Base-by-base conservation (phyloP, 2,113 vertebrate species). In the Myiozetetes cayanensis region DNA sequence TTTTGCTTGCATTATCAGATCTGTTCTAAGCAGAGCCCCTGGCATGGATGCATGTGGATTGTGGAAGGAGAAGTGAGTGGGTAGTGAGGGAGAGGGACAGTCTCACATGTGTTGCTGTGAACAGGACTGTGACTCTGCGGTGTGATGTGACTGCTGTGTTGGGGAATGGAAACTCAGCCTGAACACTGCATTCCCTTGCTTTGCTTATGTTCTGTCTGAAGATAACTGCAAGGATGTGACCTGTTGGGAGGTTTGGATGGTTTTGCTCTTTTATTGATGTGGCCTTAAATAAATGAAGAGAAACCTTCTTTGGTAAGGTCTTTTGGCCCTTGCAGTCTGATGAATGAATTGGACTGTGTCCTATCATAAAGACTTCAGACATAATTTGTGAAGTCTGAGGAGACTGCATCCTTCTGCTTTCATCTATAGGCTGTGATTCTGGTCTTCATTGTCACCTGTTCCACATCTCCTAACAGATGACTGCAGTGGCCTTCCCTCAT, bases 1-100 rank as follows among this genome's bases (percentile, higher is more conserved):
- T 94, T 89, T 46, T 87, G 80, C 49, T 96, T 88, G 46, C 78
- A 94, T 94, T 92, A 87, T 62, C 90, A 83, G 21, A 77, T 72
- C 61, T 77, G 41, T 10, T 35, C 5, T 65, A 97, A 90, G 59
- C 53, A 73, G 75, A 96, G 94, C 95, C 59, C 85, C 81, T 97
- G 93, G 91, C 80, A 79, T 18, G 8, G 20, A 35, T 53, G 77
- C 18, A 2, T 65, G 77, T 53, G 55, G 77, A 67, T 9, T 82
- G 63, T 27, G 24, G 55, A 72, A 86, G 89, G 94, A 97, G 94
- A 84, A 70, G 28, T 5, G 10, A 82, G 87, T 10, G 5, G 46
- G 33, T 87, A 91, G 33, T 6, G 1, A 76, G 31, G 61, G 14
- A 78, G 31, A 39, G 11, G 15, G 37, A 53, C 21, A 50, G 56